Percentiles rank a stretch among this genome's conserved stretches.
Evolutionary conservation across 2,113 vertebrate species (phyloP).

Genomic region (Murina feae): DNA sequence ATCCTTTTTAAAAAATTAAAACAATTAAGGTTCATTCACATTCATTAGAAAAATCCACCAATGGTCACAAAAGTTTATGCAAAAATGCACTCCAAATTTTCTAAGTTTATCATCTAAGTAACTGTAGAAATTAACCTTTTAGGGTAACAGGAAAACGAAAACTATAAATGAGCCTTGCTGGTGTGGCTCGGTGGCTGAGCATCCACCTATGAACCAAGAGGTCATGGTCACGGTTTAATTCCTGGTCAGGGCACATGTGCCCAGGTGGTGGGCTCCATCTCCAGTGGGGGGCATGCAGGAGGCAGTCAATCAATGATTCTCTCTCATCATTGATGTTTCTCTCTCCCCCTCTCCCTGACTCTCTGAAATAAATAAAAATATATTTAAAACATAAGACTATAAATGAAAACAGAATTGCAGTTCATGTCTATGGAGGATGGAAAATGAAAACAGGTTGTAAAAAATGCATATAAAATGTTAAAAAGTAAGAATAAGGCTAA

Average conservation of each 20-base stretch:
- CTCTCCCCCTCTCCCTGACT: no score
- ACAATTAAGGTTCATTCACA: not conserved
- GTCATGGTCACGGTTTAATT: no score
- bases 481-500: not conserved
- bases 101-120: not conserved
- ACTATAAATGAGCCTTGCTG: not conserved
- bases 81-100: slow-evolving; percentile 6
- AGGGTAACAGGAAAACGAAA: not conserved
- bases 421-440: not conserved
- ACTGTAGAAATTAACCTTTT: not conserved
- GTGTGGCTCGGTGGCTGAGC: no score
- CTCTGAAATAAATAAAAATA: no score
- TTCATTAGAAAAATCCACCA: not conserved
- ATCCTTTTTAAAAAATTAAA: not conserved
- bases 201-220: no score
- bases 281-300: no score
- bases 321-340: no score
- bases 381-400: not conserved
- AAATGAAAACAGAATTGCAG: not conserved
- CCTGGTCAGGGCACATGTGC: no score
- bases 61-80: not conserved
- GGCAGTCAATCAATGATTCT: no score
- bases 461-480: not conserved
- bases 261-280: no score
- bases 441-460: not conserved